Conservation (phyloP, 2,113 vertebrate species). For the Stercorarius parasiticus region DNA sequence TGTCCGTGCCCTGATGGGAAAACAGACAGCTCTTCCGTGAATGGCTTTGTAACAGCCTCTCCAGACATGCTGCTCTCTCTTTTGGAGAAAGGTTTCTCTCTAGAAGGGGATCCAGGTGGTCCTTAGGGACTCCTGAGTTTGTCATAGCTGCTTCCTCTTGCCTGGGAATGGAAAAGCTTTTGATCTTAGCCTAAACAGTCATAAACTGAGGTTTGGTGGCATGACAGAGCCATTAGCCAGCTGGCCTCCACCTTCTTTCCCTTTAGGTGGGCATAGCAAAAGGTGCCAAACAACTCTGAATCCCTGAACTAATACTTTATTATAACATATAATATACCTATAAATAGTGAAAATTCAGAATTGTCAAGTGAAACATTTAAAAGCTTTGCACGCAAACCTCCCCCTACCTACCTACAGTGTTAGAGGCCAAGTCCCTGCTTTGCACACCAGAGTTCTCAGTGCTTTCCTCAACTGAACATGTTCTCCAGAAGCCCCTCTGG, state of each 20-base stretch:
- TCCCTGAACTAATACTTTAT: neutral
- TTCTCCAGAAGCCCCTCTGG: neutral
- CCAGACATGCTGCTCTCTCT: neutral
- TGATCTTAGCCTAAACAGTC: neutral
- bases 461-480: neutral
- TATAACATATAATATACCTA: neutral
- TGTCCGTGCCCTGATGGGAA: neutral
- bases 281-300: neutral
- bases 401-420: neutral
- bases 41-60: neutral
- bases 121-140: neutral
- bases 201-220: neutral
- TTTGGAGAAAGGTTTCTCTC: neutral
- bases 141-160: neutral
- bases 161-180: neutral
- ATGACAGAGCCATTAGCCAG: neutral
- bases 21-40: neutral
- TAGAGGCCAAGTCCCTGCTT: neutral
- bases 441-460: neutral
- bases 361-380: neutral
- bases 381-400: neutral
- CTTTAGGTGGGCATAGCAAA: neutral
- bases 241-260: neutral
- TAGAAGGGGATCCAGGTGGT: neutral
- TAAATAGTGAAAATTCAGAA: neutral